Base-by-base conservation (phyloP, 1,140 invertebrate genomes). In the Procambarus clarkii region DNA sequence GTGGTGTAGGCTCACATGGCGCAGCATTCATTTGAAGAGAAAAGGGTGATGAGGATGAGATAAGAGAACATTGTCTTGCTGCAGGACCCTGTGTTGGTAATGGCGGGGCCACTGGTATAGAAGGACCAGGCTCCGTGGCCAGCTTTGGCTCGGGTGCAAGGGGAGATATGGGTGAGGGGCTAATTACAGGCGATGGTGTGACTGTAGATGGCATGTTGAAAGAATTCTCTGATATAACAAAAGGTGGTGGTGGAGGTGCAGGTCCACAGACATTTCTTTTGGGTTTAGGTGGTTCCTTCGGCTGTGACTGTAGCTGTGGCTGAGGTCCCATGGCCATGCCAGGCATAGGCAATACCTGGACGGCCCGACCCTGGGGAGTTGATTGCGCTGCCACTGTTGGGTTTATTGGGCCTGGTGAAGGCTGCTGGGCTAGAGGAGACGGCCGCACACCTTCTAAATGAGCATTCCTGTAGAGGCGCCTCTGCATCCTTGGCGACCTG, bases 401-500 rank as follows among this genome's bases (percentile, higher is more conserved):
- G 79, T 96, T 96, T 46, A 96, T 96, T 93, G 97, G 97, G 92
- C 95, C 95, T n/a, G 94, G 95, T 80, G 94, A 93, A 84, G 94
- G 78, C 92, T 93, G 90, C 92, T 93, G 86, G 88, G 93, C 64
- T 84, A 89, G 94, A 94, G 93, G 94, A 93, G 94, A 94, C 95
- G 92, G 93, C 94, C 92, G 79, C 77, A 96, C 93, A 92, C 95
- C 95, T 93, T 96, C 94, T 93, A 95, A 93, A 94, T 95, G 92
- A 93, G 96, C 93, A 94, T 96, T 96, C 88, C 96, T 95, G 83
- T 96, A 96, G 93, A 98, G 95, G 71, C 98, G 95, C 93, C 97
- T 95, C 18, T 97, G 97, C 97, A 99, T 98, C 92, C 97, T 96
- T 2, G 98, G 98, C 86, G 92, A 93, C 82, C 92, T 93, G 92